Evolutionary conservation across 2,888 invertebrate species (phyloP), one percentile per base, ranked within the genome.

Genomic region (Trichopria drosophilae): DNA sequence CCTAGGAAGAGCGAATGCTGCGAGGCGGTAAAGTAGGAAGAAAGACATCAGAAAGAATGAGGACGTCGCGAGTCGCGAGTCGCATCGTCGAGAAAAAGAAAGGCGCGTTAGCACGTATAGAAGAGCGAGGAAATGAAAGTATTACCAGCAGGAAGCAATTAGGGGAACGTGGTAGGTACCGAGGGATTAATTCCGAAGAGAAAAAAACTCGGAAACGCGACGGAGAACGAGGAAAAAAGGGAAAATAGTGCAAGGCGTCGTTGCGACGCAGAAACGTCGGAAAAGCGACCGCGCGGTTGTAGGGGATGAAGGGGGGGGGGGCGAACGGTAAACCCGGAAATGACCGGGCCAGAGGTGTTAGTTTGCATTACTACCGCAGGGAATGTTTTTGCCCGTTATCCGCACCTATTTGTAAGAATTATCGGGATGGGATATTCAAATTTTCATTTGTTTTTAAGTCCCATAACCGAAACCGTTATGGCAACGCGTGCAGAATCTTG

Each of bases 91-190:
- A 26, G 28, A 34, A 46, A 35, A 44, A 60, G 37, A 51, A 46
- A 53, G 56, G 51, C 51, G 55, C 55, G 56, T 59, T 53, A 52
- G 47, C 43, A 40, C n/a, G n/a, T n/a, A n/a, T n/a, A n/a, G n/a
- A n/a, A n/a, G n/a, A 55, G 53, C 52, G 49, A 55, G 61, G 59
- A 63, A 63, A 63, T 59, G 63, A 55, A 63, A 63, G 61, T 63
- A 61, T 63, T 63, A 55, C 55, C 55, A 54, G 54, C 52, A 55
- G 62, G 60, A 62, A 62, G 62, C 55, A 62, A 62, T 62, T 62
- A 62, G 59, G 57, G 58, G 49, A 53, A 54, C 50, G 55, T 56
- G 53, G 52, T 53, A 52, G 53, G 57, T 62, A 55, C 50, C 53
- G 35, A 42, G 59, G 59, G 63, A 63, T 63, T 63, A 61, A 63